phyloP scores from a whole-genome alignment of 2,113 vertebrate genomes.

The Amia ocellicauda region DNA sequence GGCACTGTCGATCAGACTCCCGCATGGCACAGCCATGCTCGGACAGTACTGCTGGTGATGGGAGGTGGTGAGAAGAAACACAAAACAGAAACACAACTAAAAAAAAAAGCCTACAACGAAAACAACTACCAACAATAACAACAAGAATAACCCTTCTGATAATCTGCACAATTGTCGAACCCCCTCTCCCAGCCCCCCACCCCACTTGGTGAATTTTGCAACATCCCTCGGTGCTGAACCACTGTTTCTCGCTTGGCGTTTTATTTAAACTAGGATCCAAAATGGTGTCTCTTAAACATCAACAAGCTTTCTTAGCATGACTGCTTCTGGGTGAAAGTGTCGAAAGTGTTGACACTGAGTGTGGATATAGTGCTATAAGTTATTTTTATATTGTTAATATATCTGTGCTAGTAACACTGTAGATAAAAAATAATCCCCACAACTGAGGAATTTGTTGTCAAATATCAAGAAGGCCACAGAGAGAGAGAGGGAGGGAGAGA shows the following conservation, averaged over 20 bases:
- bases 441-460: constrained; percentile 66
- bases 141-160: no score
- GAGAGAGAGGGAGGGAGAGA: no score
- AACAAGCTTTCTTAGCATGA: constrained; percentile 56
- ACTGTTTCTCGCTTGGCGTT: constrained; percentile 28
- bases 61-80: constrained; percentile 28
- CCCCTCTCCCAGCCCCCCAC: constrained; percentile 14
- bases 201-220: constrained; percentile 47
- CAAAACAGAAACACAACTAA: no score
- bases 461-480: constrained; percentile 57
- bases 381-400: constrained; percentile 66
- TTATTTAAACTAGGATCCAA: constrained; percentile 29
- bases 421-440: constrained; percentile 61
- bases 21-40: constrained; percentile 42
- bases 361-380: constrained; percentile 74
- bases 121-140: constrained; percentile 31
- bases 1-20: constrained; percentile 44
- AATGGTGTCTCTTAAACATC: constrained; percentile 33
- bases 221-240: constrained; percentile 53
- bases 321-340: constrained; percentile 69
- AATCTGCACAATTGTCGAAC: no score
- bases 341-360: constrained; percentile 63
- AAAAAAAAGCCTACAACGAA: neutral
- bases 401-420: constrained; percentile 59
- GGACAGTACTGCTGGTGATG: constrained; percentile 36